phyloP scores from a whole-genome alignment of 1,140 invertebrate genomes.

The Episyrphus balteatus region DNA sequence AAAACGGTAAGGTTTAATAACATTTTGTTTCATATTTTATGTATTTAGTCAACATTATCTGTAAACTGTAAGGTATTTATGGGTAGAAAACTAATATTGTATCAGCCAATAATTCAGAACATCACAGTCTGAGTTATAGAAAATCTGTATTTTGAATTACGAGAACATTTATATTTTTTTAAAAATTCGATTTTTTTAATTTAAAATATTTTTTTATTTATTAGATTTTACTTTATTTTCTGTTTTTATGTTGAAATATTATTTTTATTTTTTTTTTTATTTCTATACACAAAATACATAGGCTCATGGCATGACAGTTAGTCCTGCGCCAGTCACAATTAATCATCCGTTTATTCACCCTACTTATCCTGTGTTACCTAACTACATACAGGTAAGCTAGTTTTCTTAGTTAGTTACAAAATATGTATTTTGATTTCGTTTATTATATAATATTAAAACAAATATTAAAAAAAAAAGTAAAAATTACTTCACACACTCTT shows the following conservation, averaged over 20 bases:
- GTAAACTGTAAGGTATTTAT: too few relatives aligned
- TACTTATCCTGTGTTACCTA: conserved; percentile 38
- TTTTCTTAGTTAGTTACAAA: conserved; percentile 8
- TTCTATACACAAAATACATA: conserved; percentile 6
- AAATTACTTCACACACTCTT: background rate
- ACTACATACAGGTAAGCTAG: conserved; percentile 37
- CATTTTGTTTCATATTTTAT: too few relatives aligned
- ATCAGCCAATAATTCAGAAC: too few relatives aligned
- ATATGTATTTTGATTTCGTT: conserved; percentile 5
- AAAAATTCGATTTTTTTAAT: background rate
- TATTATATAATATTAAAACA: background rate
- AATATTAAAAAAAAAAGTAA: background rate
- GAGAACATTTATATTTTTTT: too few relatives aligned
- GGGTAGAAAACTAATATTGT: too few relatives aligned
- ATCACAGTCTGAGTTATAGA: too few relatives aligned
- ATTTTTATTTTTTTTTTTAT: background rate
- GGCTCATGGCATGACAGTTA: conserved; percentile 39
- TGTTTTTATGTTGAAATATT: conserved; percentile 4
- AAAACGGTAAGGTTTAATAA: too few relatives aligned
- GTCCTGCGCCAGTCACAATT: conserved; percentile 39
- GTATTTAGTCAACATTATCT: too few relatives aligned
- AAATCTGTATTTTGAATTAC: too few relatives aligned
- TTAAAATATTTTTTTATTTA: background rate
- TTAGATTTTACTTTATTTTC: background rate
- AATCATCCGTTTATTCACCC: conserved; percentile 38